Evolutionary conservation across 2,888 invertebrate species (phyloP).

Genomic region (Fissipunctia ypsillon): DNA sequence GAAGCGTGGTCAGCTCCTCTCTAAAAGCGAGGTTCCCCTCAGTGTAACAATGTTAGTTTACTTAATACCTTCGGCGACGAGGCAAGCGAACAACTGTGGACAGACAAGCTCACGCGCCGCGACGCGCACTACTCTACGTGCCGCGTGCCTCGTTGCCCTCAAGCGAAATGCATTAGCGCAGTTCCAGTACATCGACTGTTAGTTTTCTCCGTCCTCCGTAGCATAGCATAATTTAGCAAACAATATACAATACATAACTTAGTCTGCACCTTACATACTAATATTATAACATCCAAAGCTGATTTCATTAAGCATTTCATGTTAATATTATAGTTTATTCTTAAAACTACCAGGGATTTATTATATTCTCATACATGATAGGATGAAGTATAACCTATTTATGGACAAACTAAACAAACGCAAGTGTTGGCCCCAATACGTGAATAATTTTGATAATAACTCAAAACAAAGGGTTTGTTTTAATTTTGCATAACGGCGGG

Average conservation of each 20-base stretch:
- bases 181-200: conserved; percentile 29
- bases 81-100: conserved; percentile 24
- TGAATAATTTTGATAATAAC: conserved; percentile 38
- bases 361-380: conserved; percentile 37
- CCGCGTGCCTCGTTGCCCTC: conserved; percentile 32
- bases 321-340: conserved; percentile 49
- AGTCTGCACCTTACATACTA: conserved; percentile 64
- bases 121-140: too few relatives aligned
- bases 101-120: background rate
- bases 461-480: conserved; percentile 13
- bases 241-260: conserved; percentile 57
- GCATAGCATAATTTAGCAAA: conserved; percentile 58
- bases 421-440: conserved; percentile 66
- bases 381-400: conserved; percentile 36
- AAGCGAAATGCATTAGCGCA: conserved; percentile 54
- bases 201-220: conserved; percentile 11
- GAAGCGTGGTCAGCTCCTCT: conserved; percentile 59
- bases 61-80: conserved; percentile 21
- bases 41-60: conserved; percentile 35
- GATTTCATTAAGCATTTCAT: conserved; percentile 63
- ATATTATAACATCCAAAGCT: conserved; percentile 69
- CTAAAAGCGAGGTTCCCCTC: conserved; percentile 55
- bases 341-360: conserved; percentile 44
- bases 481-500: background rate
- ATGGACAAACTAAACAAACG: conserved; percentile 50